Evolutionary conservation across 92 coral and sea anemone genomes (phyloP).

Genomic region (Umimayanthus chanpuru): DNA sequence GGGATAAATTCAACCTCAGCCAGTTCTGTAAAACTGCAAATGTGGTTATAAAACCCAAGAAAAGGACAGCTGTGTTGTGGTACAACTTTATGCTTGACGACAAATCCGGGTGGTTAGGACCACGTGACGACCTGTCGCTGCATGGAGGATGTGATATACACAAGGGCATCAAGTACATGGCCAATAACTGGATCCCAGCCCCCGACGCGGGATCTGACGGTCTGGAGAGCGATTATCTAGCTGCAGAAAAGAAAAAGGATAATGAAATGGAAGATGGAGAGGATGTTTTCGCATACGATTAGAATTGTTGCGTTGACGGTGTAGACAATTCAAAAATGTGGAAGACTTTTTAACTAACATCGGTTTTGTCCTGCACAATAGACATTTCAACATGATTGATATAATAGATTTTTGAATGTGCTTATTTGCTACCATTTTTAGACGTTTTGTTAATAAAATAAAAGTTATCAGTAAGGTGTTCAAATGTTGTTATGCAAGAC

Average conservation of each 20-base stretch:
- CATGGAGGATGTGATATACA: slow-evolving; percentile 65
- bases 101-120: slow-evolving; percentile 61
- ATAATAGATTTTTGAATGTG: too few relatives aligned
- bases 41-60: slow-evolving; percentile 53
- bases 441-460: too few relatives aligned
- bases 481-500: not conserved
- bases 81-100: slow-evolving; percentile 53
- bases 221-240: slow-evolving; percentile 11
- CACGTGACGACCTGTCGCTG: slow-evolving; percentile 47
- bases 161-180: slow-evolving; percentile 56
- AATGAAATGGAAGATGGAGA: not conserved
- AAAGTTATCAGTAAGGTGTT: too few relatives aligned
- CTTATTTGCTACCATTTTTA: too few relatives aligned
- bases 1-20: slow-evolving; percentile 59
- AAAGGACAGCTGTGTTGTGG: slow-evolving; percentile 60
- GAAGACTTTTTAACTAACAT: not conserved
- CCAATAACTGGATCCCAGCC: slow-evolving; percentile 62
- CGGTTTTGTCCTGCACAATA: not conserved
- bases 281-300: slow-evolving; percentile 2
- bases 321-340: not conserved
- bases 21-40: slow-evolving; percentile 59
- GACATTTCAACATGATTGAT: not conserved
- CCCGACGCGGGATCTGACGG: slow-evolving; percentile 31
- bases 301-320: not conserved
- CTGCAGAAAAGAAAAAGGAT: not conserved